These are phyloP conservation scores for Garra rufa DNA, from an alignment of 2,113 vertebrate genomes.

Conservation along the genomic window DNA sequence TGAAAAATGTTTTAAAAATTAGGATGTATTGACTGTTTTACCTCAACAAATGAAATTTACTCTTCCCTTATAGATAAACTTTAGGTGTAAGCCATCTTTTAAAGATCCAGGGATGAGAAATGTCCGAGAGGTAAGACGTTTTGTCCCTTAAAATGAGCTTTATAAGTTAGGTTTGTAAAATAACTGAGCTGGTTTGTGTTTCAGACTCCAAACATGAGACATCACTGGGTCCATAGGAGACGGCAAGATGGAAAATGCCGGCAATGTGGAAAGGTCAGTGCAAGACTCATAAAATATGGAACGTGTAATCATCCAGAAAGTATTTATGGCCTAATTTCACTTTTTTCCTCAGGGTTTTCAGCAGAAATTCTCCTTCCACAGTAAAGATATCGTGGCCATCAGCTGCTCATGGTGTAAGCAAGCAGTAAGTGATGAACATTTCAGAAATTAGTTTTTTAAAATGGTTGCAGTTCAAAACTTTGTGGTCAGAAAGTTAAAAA, in stretches of 20 bases:
- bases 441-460: not conserved
- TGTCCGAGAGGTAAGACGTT: conserved; percentile 83
- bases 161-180: not conserved
- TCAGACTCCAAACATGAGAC: conserved; percentile 85
- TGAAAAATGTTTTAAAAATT: not conserved
- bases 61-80: conserved; percentile 85
- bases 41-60: not conserved
- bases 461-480: not conserved
- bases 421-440: conserved; percentile 81
- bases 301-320: not conserved
- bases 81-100: conserved; percentile 96
- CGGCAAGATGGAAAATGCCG: conserved; percentile 93
- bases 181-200: conserved; percentile 14
- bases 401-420: conserved; percentile 99
- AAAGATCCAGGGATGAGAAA: conserved; percentile 90
- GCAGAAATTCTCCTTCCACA: conserved; percentile 97
- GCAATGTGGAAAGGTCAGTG: conserved; percentile 90
- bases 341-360: conserved; percentile 87
- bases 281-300: not conserved
- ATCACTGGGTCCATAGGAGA: conserved; percentile 95
- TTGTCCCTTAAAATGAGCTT: not conserved
- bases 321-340: not conserved
- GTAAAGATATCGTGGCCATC: conserved; percentile 97
- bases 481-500: not conserved
- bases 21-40: not conserved